Evolutionary conservation across 2,797 vertebrate genomes (phyloP).

Genomic region (Sebastes itinus): DNA sequence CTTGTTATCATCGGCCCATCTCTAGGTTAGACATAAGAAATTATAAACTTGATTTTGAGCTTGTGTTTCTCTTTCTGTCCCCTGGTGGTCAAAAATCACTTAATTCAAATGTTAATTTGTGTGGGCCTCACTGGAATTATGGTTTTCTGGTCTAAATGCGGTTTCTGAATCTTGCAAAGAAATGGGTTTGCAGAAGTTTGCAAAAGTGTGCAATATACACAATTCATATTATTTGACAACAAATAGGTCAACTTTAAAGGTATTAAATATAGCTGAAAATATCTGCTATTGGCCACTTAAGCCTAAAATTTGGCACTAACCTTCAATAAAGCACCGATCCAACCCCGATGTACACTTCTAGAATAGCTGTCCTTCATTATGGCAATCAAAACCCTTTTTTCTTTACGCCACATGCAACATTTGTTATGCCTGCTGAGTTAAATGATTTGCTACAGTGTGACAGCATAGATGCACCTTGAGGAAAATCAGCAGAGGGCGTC

Average conservation of each 20-base stretch:
- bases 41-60: not conserved
- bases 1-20: not conserved
- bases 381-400: not conserved
- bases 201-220: not conserved
- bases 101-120: not conserved
- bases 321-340: constrained; percentile 35
- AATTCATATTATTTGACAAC: not conserved
- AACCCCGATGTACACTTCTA: constrained; percentile 19
- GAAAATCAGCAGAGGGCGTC: not conserved
- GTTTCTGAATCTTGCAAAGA: constrained; percentile 2
- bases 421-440: constrained; percentile 11
- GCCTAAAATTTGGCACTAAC: constrained; percentile 25
- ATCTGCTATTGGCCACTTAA: not conserved
- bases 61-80: not conserved
- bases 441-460: constrained; percentile 26
- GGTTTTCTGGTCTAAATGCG: not conserved
- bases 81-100: not conserved
- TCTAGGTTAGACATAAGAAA: not conserved
- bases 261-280: not conserved
- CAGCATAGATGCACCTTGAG: constrained; percentile 23
- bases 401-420: constrained; percentile 35
- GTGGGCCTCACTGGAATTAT: not conserved
- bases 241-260: not conserved
- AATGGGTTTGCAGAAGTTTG: not conserved
- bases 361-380: constrained; percentile 11